Percentiles rank a stretch among this genome's conserved stretches.
phyloP scores from a whole-genome alignment of 2,113 vertebrate genomes.

The Macquaria australasica region DNA sequence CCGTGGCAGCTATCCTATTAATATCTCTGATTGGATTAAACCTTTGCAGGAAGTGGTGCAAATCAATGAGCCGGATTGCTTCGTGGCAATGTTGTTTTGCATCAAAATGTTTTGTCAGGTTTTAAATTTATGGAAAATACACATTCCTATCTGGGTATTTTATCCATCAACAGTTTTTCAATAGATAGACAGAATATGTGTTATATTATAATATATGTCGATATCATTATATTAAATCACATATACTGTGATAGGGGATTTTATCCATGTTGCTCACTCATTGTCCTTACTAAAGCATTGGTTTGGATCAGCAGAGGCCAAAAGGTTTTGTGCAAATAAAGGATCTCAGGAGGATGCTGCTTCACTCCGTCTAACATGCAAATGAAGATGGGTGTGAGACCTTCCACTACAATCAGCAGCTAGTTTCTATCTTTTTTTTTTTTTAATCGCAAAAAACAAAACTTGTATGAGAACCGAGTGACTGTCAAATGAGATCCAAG shows the following conservation, averaged over 20 bases:
- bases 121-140: neutral
- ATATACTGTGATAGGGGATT: neutral
- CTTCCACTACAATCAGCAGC: neutral
- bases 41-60: constrained; percentile 3
- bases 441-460: neutral
- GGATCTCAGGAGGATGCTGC: neutral
- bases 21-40: constrained; percentile 11
- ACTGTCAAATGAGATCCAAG: no score
- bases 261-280: neutral
- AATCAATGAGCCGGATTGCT: neutral
- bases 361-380: neutral
- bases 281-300: neutral
- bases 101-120: neutral
- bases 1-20: constrained; percentile 21
- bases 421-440: neutral
- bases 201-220: neutral
- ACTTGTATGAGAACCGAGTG: no score
- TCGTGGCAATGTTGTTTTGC: neutral
- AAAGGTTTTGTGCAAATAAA: neutral
- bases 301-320: neutral
- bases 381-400: neutral
- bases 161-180: neutral
- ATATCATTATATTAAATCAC: neutral
- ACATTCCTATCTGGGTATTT: neutral
- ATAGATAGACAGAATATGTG: neutral